These are phyloP conservation scores for Motacilla tschutschensis DNA, from an alignment of 2,113 vertebrate genomes.

Conservation along the genomic window DNA sequence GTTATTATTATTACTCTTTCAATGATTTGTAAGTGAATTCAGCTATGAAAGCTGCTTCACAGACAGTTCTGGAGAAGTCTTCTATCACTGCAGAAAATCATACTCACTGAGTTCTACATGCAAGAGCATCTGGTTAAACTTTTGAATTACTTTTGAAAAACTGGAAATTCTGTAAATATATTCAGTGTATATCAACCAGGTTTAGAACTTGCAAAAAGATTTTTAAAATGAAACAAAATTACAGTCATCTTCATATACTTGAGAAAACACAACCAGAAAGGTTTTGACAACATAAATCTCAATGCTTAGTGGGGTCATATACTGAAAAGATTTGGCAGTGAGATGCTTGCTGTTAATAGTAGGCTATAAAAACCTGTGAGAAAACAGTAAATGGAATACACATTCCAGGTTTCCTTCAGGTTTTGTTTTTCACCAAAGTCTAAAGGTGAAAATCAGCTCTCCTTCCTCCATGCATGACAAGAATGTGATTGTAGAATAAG, in stretches of 20 bases:
- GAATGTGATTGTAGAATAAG: background rate
- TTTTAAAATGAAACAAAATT: background rate
- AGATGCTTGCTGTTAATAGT: background rate
- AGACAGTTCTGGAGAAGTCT: background rate
- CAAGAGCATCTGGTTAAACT: background rate
- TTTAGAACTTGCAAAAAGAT: background rate
- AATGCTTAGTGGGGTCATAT: background rate
- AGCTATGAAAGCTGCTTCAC: conserved; percentile 26
- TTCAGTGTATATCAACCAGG: background rate
- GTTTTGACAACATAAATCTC: background rate
- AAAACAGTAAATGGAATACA: background rate
- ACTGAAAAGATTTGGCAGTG: background rate
- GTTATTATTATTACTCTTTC: conserved; percentile 11
- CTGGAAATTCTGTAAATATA: background rate
- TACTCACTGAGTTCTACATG: background rate
- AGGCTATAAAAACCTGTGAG: background rate
- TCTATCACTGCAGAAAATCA: conserved; percentile 3
- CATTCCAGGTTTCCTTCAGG: background rate
- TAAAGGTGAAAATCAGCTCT: background rate
- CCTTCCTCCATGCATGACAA: background rate
- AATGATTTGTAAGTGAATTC: conserved; percentile 15
- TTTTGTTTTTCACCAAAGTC: background rate
- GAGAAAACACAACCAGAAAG: background rate
- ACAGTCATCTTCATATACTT: background rate
- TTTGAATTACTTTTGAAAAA: background rate